Evolutionary conservation across 2,888 invertebrate species (phyloP), one percentile per base, ranked within the genome.

Genomic region (Digitonthophagus gazella): DNA sequence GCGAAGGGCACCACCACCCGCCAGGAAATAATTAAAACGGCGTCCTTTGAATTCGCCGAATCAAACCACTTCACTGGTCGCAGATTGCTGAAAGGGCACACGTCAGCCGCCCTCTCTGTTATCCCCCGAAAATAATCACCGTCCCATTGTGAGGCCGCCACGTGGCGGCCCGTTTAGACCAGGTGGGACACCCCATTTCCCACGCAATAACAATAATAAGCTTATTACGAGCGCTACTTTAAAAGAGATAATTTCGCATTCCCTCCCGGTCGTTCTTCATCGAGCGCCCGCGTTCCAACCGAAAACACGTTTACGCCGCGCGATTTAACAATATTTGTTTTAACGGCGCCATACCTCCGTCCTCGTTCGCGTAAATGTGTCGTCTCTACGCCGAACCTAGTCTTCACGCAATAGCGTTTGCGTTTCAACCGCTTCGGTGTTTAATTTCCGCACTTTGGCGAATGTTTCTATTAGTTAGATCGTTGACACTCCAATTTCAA

Each of bases 111-210:
- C 4, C 3, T 20, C 16, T 20, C 6, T 2, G 14, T 20, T n/a
- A 61, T 16, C 61, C 61, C 18, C 76, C 74, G 70, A 63, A 75
- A 76, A 77, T 80, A 80, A 82, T 81, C 80, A 81, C 78, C 78
- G 77, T 74, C 74, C 61, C 76, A 80, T 80, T 80, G 79, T 79
- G 78, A 79, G 79, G 77, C 72, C 78, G 77, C 75, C 81, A 79
- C 80, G 81, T 81, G 80, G 66, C 67, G 80, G 64, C 67, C 69
- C 68, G 56, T 67, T 68, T 68, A 69, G 69, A 71, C 74, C 74
- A 74, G 74, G 74, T 74, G 72, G 72, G 61, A 61, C 18, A 63
- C 65, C 69, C 69, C 73, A 70, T 74, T 79, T 78, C 78, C 77
- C 78, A 79, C 79, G 78, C 75, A 75, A 75, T 44, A 44, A 44